Conservation (phyloP, 2,113 vertebrate genomes). For the Silurus glanis region DNA sequence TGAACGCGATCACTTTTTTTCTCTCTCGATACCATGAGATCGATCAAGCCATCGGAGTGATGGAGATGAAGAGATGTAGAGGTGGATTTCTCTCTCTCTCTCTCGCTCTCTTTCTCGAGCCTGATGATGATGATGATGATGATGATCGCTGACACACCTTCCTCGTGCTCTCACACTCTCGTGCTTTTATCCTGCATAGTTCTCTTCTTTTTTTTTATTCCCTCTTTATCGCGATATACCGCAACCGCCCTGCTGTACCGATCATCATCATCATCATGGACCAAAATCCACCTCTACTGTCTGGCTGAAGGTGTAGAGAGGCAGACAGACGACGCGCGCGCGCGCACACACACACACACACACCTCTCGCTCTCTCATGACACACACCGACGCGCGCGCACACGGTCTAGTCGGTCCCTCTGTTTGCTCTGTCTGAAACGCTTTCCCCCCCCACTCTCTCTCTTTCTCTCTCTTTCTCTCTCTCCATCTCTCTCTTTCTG, state of each 20-base stretch:
- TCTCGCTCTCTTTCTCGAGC: background rate
- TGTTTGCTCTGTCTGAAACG: background rate
- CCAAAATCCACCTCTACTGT: slow-evolving; percentile 14
- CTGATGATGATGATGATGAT: background rate
- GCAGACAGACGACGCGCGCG: slow-evolving; percentile 3
- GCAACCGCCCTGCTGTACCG: too few species aligned
- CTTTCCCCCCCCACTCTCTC: background rate
- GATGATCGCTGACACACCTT: background rate
- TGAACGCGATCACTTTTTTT: background rate
- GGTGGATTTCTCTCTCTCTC: background rate
- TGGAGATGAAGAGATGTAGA: slow-evolving; percentile 6
- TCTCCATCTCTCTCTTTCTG: background rate
- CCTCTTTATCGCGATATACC: background rate
- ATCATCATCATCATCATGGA: too few species aligned
- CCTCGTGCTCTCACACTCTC: background rate
- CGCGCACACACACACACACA: background rate
- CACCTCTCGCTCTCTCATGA: background rate
- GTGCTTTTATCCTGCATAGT: background rate
- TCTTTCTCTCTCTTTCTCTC: background rate
- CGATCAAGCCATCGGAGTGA: slow-evolving; percentile 6
- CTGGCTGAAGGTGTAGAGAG: slow-evolving; percentile 9
- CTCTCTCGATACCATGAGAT: slow-evolving; percentile 17
- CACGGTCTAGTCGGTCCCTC: background rate
- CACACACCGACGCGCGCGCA: background rate
- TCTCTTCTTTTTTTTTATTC: background rate